phyloP scores from a whole-genome alignment of 2,888 invertebrate genomes.

The Rambutsinella grinnellia region DNA sequence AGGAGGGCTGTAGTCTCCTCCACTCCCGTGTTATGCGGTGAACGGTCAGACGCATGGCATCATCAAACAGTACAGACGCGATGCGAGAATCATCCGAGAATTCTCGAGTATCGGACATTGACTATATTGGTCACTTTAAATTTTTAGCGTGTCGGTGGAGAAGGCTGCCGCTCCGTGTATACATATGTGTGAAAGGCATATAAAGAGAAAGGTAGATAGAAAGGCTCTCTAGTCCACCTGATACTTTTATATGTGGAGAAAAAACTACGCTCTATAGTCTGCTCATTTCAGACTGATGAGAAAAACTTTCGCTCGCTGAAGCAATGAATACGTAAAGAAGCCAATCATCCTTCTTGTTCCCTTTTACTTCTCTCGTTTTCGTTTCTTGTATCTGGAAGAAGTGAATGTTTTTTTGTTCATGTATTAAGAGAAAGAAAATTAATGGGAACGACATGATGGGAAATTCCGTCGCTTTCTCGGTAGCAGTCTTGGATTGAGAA shows the following conservation, averaged over 20 bases:
- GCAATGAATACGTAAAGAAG: slow-evolving; percentile 43
- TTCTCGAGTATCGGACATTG: slow-evolving; percentile 56
- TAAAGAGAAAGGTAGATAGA: not conserved
- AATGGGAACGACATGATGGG: not conserved
- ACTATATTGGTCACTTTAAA: slow-evolving; percentile 54
- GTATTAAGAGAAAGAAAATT: not conserved
- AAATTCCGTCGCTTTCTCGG: not conserved
- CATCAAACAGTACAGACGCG: slow-evolving; percentile 35
- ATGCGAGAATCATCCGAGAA: slow-evolving; percentile 55
- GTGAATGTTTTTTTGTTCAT: not conserved
- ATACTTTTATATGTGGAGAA: too few relatives aligned
- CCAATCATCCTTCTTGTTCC: slow-evolving; percentile 32
- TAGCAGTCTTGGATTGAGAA: not conserved
- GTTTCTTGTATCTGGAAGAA: not conserved
- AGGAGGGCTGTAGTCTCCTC: slow-evolving; percentile 29
- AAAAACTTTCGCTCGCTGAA: not conserved
- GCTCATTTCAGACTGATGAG: too few relatives aligned
- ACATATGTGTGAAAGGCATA: not conserved
- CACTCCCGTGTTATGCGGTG: not conserved
- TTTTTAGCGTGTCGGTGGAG: slow-evolving; percentile 17
- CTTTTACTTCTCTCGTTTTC: slow-evolving; percentile 8
- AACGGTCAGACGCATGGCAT: slow-evolving; percentile 40
- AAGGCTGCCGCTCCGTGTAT: not conserved
- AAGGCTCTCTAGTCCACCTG: too few relatives aligned
- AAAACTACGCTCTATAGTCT: too few relatives aligned